Evolutionary conservation across 1,140 invertebrate genomes (phyloP), one percentile per base, ranked within the genome.

Genomic region (Temnothorax longispinosus): DNA sequence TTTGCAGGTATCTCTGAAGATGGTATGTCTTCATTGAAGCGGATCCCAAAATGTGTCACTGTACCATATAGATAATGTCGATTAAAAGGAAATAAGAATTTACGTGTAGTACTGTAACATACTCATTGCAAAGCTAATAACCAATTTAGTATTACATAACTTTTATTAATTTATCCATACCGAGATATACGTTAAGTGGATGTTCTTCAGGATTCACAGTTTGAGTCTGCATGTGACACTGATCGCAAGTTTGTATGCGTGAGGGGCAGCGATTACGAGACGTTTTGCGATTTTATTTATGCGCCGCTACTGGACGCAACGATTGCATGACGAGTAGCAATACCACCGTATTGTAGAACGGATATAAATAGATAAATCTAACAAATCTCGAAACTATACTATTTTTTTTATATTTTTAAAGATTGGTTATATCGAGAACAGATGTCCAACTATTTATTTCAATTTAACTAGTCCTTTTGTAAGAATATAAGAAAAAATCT

Each of bases 1-100:
- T 27, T 27, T 85, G 3, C 85, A 91, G 90, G 44, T 91, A 71
- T 87, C 62, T 91, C 85, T 4, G 38, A 86, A 27, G 75, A 72
- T n/a, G n/a, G n/a, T n/a, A 84, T 80, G 27, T 87, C 77, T 41
- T 71, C 88, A 75, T 27, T 78, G 84, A 78, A 65, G n/a, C 72
- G 67, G 52, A 78, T 90, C 35, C 50, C 90, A 72, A 86, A 88
- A 65, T 78, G 56, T 71, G 87, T 90, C 88, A 91, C 92, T 94
- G 93, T 93, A 94, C 77, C 76, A 93, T 94, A 94, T 85, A 92
- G 90, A 90, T 93, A 93, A 94, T 88, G 91, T 90, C 90, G 88
- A 91, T 92, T 93, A 89, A 90, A 80, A 44, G 84, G 60, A 86
- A 92, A 50, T 93, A 93, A 94, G 92, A 89, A 89, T 92, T 92